These are phyloP conservation scores for Odontomachus brunneus DNA, from an alignment of 1,140 invertebrate genomes.

Conservation along the genomic window DNA sequence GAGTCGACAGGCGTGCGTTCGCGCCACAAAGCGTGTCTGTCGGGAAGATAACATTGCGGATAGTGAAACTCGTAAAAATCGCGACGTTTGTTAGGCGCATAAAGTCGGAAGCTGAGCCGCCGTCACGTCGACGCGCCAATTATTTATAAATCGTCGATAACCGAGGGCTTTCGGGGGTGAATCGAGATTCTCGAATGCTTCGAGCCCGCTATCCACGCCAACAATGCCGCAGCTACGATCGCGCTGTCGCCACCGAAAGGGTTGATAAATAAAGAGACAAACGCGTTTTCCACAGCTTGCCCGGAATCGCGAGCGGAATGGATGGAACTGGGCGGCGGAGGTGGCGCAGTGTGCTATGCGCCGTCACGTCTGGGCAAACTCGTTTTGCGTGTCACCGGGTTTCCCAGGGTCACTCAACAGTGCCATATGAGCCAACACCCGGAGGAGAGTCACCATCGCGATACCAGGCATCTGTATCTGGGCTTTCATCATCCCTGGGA, in stretches of 20 bases:
- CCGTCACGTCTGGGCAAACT: conserved; percentile 84
- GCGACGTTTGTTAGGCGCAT: too few species aligned
- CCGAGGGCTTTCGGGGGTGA: too few species aligned
- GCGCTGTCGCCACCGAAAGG: conserved; percentile 21
- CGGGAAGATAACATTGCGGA: too few species aligned
- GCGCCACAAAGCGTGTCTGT: too few species aligned
- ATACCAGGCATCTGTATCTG: conserved; percentile 86
- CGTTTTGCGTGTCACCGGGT: conserved; percentile 84
- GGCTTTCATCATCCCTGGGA: conserved; percentile 89
- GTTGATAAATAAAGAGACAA: conserved; percentile 54
- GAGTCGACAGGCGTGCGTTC: too few species aligned
- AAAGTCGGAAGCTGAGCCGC: too few species aligned
- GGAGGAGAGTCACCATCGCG: conserved; percentile 77
- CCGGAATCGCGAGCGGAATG: conserved; percentile 81
- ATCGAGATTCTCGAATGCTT: too few species aligned
- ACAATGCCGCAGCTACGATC: neutral
- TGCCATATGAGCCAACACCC: conserved; percentile 72
- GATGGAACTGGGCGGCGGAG: conserved; percentile 81
- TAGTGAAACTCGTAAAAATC: too few species aligned
- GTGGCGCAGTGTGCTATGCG: conserved; percentile 81
- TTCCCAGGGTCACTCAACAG: conserved; percentile 79
- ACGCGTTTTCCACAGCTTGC: conserved; percentile 74
- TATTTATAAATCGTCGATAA: too few species aligned
- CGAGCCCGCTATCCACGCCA: too few species aligned
- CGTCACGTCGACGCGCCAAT: too few species aligned